Evolutionary conservation across 2,888 invertebrate genomes (phyloP).

Genomic region (Eupithecia inturbata): DNA sequence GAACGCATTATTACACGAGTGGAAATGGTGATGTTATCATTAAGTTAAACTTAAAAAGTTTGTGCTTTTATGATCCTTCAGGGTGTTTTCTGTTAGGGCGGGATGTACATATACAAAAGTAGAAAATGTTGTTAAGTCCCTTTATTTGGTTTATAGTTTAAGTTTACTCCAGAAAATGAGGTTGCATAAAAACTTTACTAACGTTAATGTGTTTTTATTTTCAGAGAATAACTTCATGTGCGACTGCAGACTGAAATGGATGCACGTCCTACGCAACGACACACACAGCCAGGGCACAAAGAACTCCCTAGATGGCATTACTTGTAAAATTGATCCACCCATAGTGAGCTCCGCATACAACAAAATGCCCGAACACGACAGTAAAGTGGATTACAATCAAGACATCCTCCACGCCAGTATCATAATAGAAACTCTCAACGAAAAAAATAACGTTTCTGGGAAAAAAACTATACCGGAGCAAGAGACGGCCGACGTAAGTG

Average conservation of each 20-base stretch:
- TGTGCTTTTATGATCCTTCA: conserved; percentile 70
- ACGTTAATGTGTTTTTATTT: conserved; percentile 49
- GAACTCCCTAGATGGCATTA: conserved; percentile 87
- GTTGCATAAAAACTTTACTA: conserved; percentile 16
- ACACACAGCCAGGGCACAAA: conserved; percentile 88
- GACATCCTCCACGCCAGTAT: conserved; percentile 71
- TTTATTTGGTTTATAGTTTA: conserved; percentile 50
- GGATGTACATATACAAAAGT: conserved; percentile 54
- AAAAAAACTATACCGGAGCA: conserved; percentile 59
- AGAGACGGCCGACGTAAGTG: conserved; percentile 48
- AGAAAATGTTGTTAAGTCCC: conserved; percentile 56
- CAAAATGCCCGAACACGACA: conserved; percentile 69
- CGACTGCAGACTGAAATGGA: conserved; percentile 93
- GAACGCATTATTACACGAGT: conserved; percentile 63
- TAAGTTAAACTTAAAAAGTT: conserved; percentile 74
- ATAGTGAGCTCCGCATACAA: conserved; percentile 79
- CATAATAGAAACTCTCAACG: conserved; percentile 68
- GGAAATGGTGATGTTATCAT: conserved; percentile 67
- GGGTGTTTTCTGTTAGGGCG: conserved; percentile 62
- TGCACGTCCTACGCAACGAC: conserved; percentile 89
- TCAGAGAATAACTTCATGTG: conserved; percentile 93
- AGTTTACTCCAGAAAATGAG: conserved; percentile 26
- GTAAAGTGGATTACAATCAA: conserved; percentile 68
- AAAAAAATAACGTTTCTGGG: conserved; percentile 67
- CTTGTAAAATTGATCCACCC: conserved; percentile 86